These are phyloP conservation scores for Triops cancriformis DNA, from an alignment of 1,140 invertebrate genomes.

Conservation along the genomic window DNA sequence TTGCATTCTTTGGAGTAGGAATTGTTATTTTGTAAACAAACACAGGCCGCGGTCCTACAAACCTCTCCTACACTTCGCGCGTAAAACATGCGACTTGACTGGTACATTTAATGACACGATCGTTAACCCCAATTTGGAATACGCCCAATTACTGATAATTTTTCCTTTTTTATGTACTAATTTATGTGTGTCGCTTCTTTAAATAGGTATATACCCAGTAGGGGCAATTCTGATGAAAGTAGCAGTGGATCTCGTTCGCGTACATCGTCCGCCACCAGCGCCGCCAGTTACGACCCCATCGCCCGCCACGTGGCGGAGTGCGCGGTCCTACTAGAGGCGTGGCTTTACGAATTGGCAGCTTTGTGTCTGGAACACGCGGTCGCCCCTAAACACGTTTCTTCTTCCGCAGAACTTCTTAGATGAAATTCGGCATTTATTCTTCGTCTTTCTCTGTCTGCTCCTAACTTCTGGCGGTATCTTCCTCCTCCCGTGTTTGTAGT, in stretches of 20 bases:
- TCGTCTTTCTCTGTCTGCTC: background rate
- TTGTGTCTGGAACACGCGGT: slow-evolving; percentile 24
- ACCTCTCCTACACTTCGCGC: too few relatives aligned
- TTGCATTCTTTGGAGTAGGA: too few relatives aligned
- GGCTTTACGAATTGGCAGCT: slow-evolving; percentile 26
- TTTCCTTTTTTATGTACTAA: too few relatives aligned
- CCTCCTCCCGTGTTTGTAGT: background rate
- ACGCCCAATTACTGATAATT: too few relatives aligned
- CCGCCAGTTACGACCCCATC: slow-evolving; percentile 18
- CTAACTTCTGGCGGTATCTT: background rate
- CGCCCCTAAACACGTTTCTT: background rate
- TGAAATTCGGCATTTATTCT: background rate
- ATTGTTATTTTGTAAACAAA: too few relatives aligned
- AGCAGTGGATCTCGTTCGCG: slow-evolving; percentile 1
- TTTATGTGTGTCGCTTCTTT: too few relatives aligned
- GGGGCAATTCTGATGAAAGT: background rate
- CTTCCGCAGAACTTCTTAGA: background rate
- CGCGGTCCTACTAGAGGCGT: slow-evolving; percentile 24
- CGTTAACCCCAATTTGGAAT: too few relatives aligned
- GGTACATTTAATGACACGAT: too few relatives aligned
- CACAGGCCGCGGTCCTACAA: too few relatives aligned
- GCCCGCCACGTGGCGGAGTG: slow-evolving; percentile 20
- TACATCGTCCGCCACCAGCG: background rate
- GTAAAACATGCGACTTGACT: too few relatives aligned
- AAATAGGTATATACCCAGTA: background rate